Base-by-base conservation (phyloP, 1,140 invertebrate species). In the Ceratina australensis region DNA sequence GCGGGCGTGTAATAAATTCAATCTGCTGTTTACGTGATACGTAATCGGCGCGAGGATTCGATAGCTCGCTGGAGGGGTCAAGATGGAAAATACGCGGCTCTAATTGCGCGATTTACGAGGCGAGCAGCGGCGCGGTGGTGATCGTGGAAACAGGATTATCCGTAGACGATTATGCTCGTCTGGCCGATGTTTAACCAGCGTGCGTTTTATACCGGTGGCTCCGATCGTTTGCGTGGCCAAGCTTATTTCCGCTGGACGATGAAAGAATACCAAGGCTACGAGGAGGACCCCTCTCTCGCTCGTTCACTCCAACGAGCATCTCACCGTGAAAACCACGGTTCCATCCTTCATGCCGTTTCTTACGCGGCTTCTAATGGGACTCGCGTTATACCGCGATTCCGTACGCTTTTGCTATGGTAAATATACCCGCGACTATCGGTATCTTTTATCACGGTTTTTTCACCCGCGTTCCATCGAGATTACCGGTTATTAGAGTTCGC, bases 231-330 rank as follows among this genome's bases (percentile, higher is more conserved):
- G 68, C 72, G 66, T 83, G 64, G 80, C 80, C 71, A 79, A 82
- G 66, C 80, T 82, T 81, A 65, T 83, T 83, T 84, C 80, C 78
- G 82, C 63, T 72, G 69, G 50, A 78, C 81, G 72, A 83, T 68
- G 67, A 80, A 82, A 56, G 73, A n/a, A 63, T 61, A 74, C 72
- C 78, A 66, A 73, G 74, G 56, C 57, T 60, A 22, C n/a, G n/a
- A n/a, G n/a, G n/a, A n/a, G 2, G 33, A 0, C 33, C 5, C 33
- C 33, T 42, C 33, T 42, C 33, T 72, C 63, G 73, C 75, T 73
- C 56, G 60, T 82, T 77, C 49, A 72, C 63, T 82, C 50, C 67
- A 18, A 76, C 66, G 59, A 77, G 66, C 64, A 64, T 82, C 72
- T 67, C 57, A 64, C 65, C 56, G 65, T 52, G 59, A 49, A n/a